Conservation (phyloP, 1,140 invertebrate species). For the Rhopalosiphum padi region DNA sequence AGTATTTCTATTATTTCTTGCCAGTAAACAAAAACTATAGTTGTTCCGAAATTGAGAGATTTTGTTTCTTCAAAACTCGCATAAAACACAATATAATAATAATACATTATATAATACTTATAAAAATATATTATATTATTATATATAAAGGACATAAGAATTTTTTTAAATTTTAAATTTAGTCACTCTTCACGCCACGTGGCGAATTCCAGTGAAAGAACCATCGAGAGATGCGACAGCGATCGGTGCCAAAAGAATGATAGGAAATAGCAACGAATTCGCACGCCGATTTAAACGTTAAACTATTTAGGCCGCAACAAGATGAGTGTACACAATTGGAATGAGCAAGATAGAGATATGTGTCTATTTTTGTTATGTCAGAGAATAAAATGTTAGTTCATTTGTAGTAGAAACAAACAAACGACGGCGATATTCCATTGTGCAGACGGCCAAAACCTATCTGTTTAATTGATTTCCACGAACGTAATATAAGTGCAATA, state of each 20-base stretch:
- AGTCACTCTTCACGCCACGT: conserved; percentile 8
- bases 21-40: background rate
- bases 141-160: background rate
- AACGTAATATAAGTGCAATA: background rate
- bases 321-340: conserved; percentile 31
- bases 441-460: conserved; percentile 3
- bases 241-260: conserved; percentile 27
- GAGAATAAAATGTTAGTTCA: conserved; percentile 38
- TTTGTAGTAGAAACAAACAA: conserved; percentile 12
- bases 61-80: background rate
- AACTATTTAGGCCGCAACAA: conserved; percentile 47
- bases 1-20: background rate
- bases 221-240: background rate
- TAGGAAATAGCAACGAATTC: conserved; percentile 49
- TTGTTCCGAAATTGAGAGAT: background rate
- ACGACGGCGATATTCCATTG: background rate
- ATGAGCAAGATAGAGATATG: conserved; percentile 33
- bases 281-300: conserved; percentile 40
- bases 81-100: background rate
- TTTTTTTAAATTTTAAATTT: conserved; percentile 40
- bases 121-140: background rate
- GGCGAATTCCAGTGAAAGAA: conserved; percentile 28
- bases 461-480: background rate
- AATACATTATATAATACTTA: background rate
- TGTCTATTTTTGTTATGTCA: conserved; percentile 30